Evolutionary conservation across 2,113 vertebrate genomes (phyloP), one percentile per base, ranked within the genome.

Genomic region (Anoura caudifer): DNA sequence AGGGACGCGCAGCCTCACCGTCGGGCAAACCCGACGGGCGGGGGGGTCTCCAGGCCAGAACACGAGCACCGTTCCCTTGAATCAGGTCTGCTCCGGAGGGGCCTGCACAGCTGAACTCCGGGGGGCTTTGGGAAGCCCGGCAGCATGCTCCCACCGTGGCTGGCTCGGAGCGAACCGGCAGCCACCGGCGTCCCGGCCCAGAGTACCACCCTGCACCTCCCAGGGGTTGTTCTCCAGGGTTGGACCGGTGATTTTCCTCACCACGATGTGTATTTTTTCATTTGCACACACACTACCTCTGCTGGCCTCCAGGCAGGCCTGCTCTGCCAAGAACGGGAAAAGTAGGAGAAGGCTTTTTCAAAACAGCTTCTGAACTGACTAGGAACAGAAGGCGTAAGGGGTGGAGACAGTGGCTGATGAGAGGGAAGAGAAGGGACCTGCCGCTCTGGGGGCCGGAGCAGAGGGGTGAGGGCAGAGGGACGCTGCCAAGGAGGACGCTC

Each of bases 311-410:
- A 45, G 94, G 94, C 96, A 92, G 87, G 31, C 45, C 61, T 52
- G 5, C 16, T 91, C 87, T 94, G 96, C 94, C 97, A 96, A 97
- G 90, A 97, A 61, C 10, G 75, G 47, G 79, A 67, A 93, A 95
- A 79, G 61, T 77, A 95, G 80, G 87, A 90, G 92, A 97, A 97
- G 70, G 33, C 26, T 80, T 70, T 41, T 7, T 14, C 5, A 41
- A 14, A 72, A 43, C 15, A 75, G 70, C 20, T 92, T 95, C 47
- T 79, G 61, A 96, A 85, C 84, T 94, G 85, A 95, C 87, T 94
- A 86, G 90, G 97, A 96, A 70, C 61, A 94, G 92, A 92, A 96
- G 75, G 93, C 83, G 20, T 54, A 59, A 87, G 26, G 76, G 85
- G 90, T 77, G 24, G n/a, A 45, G 36, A 36, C 50, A 76, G 61